Base-by-base conservation (phyloP, 1,140 invertebrate species). In the Himalopsyche phryganea region DNA sequence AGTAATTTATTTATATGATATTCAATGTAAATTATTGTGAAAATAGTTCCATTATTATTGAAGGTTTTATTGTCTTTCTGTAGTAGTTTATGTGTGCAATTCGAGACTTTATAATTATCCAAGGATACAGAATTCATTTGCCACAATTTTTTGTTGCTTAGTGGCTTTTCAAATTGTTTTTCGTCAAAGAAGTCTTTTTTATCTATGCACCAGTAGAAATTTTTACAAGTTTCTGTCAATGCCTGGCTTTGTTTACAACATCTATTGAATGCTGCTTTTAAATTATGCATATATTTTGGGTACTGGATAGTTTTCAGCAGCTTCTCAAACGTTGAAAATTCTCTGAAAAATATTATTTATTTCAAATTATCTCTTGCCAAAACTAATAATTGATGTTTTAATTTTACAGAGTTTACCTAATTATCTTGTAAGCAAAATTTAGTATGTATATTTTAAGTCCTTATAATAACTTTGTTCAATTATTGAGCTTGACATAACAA, bases 261-360 rank as follows among this genome's bases (percentile, higher is more conserved):
- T 74, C 69, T 23, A 71, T 45, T 67, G 58, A 78, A 79, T 61
- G 72, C 72, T 14, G 68, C 68, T 65, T 71, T 71, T 44, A 79
- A 64, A 40, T 71, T 59, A 13, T 67, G 71, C 71, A 76, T 77
- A 41, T 79, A 79, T 52, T 76, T 71, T 11, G 67, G 73, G 58
- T 76, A 76, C 33, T 68, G 69, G 41, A 79, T 72, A 19, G 69
- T 70, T 61, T 73, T 73, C 6, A 79, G 67, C 17, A 77, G 67
- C 54, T 70, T 72, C 59, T 79, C 77, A 47, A 78, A 74, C 44
- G 73, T 69, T 0, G 75, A 72, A 4, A 76, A 64, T 52, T 77
- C 70, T 32, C 58, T 60, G 18, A 18, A 60, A 55, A 51, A 10
- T 40, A 50, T 35, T 13, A 36, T 49, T 18, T 13, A 28, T n/a